Conservation (phyloP, 2,113 vertebrate genomes). For the Saguinus imperator region DNA sequence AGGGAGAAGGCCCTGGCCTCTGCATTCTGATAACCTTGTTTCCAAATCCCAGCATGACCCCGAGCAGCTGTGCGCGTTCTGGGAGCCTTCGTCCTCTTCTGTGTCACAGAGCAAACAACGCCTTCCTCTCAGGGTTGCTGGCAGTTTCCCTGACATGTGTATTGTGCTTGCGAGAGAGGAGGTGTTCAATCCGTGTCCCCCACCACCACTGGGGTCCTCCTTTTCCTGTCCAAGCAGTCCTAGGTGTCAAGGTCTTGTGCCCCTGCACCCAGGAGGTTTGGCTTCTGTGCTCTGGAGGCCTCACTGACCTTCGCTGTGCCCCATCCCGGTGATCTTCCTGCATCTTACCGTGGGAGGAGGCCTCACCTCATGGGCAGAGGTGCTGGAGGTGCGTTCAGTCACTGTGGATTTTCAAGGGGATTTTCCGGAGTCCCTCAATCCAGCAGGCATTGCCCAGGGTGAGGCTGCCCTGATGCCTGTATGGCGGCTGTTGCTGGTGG, state of each 20-base stretch:
- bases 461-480: too few relatives aligned
- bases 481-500: accelerated
- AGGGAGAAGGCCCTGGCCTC: neutral
- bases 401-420: accelerated
- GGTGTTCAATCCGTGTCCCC: neutral
- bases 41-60: neutral
- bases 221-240: neutral
- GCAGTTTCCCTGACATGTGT: too few relatives aligned
- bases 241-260: accelerated
- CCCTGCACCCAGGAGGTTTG: accelerated
- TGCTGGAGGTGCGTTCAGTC: accelerated
- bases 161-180: accelerated
- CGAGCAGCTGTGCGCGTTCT: accelerated
- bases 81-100: neutral
- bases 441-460: accelerated
- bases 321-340: neutral
- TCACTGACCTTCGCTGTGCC: accelerated
- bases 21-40: neutral
- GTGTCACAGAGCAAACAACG: accelerated
- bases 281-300: neutral
- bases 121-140: neutral
- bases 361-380: neutral
- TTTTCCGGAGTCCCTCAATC: accelerated
- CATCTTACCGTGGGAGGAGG: neutral
- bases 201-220: neutral